Evolutionary conservation across 2,113 vertebrate genomes (phyloP), one percentile per base, ranked within the genome.

Genomic region (Trachemys scripta): DNA sequence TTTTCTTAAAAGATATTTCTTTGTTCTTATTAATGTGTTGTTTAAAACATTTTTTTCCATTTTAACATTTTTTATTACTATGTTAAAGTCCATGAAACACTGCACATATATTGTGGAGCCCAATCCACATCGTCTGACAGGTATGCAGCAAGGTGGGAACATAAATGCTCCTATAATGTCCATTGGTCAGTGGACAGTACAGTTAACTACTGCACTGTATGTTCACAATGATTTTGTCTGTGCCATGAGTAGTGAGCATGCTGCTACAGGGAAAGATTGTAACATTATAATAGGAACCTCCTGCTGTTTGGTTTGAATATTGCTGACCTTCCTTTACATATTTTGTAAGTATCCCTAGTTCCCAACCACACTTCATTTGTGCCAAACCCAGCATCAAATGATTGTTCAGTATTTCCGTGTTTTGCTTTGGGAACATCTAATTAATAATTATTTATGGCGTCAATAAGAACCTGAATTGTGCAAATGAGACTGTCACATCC

Each of bases 401-500:
- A 96, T 98, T 97, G 82, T 90, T 98, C 94, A 27, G 57, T 16
- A 10, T 95, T 95, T 97, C 92, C 59, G 29, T 29, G 17, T 90
- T 93, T 89, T 93, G 65, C 24, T 76, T 82, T 91, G 62, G 94
- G 96, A 97, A 94, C 80, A 95, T 24, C 91, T 97, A 91, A 95
- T 91, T 92, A 51, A n/a, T 92, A 93, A 84, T 88, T 87, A 91
- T 85, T 88, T 56, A 84, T 57, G 69, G 80, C 38, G 49, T 97
- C 95, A 96, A 93, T 42, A 90, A 96, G 90, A 72, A 35, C 82
- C 88, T 95, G 94, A 96, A 85, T 97, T 96, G 94, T 90, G 94
- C 69, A 96, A 97, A 96, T 81, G 25, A 94, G 96, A 88, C 94
- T 85, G 94, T 95, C 96, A 96, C 35, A 94, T 97, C 95, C 94